These are phyloP conservation scores for Diplosoma virens DNA, from an alignment of 23 tunicate species.

Conservation along the genomic window DNA sequence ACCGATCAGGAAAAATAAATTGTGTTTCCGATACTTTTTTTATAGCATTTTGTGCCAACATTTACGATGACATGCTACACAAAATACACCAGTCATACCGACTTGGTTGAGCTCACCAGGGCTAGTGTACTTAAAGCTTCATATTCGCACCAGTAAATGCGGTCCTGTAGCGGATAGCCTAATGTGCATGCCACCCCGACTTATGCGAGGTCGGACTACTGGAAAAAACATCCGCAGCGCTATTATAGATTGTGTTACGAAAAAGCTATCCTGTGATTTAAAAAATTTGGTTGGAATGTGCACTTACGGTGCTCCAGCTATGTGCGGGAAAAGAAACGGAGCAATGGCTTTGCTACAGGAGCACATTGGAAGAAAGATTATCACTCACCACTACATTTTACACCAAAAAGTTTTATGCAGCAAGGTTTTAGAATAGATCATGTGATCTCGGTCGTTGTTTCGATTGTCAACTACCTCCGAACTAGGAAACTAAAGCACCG, in stretches of 20 bases:
- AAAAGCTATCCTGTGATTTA: conserved; percentile 37
- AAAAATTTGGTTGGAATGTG: conserved; percentile 44
- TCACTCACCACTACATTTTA: conserved; percentile 39
- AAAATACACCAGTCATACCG: too few relatives aligned
- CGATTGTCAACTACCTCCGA: conserved; percentile 39
- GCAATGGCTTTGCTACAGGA: conserved; percentile 45
- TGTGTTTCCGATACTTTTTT: too few relatives aligned
- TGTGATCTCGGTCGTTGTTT: conserved; percentile 42
- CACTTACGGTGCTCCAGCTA: conserved; percentile 55
- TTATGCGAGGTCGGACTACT: conserved; percentile 45
- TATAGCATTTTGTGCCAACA: too few relatives aligned
- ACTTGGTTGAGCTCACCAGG: too few relatives aligned
- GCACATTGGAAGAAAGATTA: conserved; percentile 33
- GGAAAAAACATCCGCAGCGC: conserved; percentile 48
- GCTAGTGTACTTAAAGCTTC: too few relatives aligned
- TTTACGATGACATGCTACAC: too few relatives aligned
- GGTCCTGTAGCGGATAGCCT: too few relatives aligned
- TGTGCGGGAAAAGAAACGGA: conserved; percentile 39
- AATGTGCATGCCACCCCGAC: too few relatives aligned
- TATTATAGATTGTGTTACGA: conserved; percentile 37
- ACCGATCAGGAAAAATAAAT: too few relatives aligned
- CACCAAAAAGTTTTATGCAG: conserved; percentile 40
- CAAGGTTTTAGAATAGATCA: conserved; percentile 40
- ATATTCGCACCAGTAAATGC: too few relatives aligned
- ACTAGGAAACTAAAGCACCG: conserved; percentile 34